Conservation (phyloP, 2,113 vertebrate genomes). For the Trichechus manatus region DNA sequence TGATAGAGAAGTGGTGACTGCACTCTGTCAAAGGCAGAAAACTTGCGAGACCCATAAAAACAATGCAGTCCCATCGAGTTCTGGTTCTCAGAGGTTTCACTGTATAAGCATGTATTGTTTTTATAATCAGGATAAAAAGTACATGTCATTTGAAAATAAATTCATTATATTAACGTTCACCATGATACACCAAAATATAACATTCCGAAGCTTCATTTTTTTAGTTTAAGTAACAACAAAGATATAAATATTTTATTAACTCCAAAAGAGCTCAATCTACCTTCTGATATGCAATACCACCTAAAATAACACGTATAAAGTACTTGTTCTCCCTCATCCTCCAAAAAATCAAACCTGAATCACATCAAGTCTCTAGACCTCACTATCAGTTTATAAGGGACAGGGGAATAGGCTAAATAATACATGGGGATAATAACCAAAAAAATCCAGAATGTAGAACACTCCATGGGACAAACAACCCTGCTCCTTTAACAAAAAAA, state of each 20-base stretch:
- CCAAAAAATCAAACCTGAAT: not conserved
- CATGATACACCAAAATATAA: not conserved
- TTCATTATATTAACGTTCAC: conserved; percentile 39
- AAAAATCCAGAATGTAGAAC: conserved; percentile 59
- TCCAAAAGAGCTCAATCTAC: conserved; percentile 16
- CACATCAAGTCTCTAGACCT: conserved; percentile 15
- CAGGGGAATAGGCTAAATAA: not conserved
- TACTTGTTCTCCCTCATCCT: not conserved
- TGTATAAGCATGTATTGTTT: not conserved
- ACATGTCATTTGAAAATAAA: conserved; percentile 11
- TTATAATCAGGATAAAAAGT: conserved; percentile 35
- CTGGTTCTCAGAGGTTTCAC: too few relatives aligned
- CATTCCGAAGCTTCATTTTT: conserved; percentile 16
- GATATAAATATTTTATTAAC: conserved; percentile 41
- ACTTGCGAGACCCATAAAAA: too few relatives aligned
- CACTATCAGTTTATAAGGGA: not conserved
- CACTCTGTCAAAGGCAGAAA: too few relatives aligned
- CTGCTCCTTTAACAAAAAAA: conserved; percentile 30
- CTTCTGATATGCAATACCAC: not conserved
- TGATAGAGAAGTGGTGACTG: too few relatives aligned
- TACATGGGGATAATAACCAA: not conserved
- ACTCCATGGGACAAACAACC: not conserved
- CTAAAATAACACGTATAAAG: not conserved
- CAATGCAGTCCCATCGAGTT: too few relatives aligned
- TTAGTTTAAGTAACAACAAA: conserved; percentile 48